These are phyloP conservation scores for Phaethornis superciliosus DNA, from an alignment of 2,113 vertebrate species.

Conservation along the genomic window DNA sequence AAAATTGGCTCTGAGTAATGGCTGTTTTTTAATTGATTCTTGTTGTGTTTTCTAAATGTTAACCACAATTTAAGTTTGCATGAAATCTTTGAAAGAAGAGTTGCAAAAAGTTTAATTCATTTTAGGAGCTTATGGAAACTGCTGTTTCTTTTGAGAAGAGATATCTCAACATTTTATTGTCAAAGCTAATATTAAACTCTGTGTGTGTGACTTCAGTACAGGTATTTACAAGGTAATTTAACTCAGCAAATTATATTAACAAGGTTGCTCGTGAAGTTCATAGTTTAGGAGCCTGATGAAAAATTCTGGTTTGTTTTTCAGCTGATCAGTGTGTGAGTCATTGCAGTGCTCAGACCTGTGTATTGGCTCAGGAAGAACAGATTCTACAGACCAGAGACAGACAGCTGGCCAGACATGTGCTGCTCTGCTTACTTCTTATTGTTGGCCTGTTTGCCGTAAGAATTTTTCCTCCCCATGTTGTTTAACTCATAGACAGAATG, in stretches of 20 bases:
- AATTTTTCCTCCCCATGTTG: constrained; percentile 42
- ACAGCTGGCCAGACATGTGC: constrained; percentile 87
- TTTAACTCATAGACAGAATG: constrained; percentile 12
- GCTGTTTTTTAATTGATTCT: not conserved
- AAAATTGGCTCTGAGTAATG: not conserved
- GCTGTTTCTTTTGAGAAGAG: not conserved
- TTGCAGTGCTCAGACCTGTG: constrained; percentile 85
- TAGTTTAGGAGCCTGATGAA: constrained; percentile 52
- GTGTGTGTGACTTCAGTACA: not conserved
- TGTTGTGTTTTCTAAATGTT: not conserved
- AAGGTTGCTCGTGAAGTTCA: not conserved
- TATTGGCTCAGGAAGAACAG: constrained; percentile 85
- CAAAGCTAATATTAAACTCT: not conserved
- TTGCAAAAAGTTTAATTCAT: not conserved
- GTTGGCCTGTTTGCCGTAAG: constrained; percentile 92
- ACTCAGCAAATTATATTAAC: not conserved
- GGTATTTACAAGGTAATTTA: not conserved
- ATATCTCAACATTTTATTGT: not conserved
- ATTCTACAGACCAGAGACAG: constrained; percentile 81
- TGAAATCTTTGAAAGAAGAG: not conserved
- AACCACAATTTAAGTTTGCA: not conserved
- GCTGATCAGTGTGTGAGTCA: constrained; percentile 81
- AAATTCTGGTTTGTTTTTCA: constrained; percentile 64
- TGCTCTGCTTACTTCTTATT: constrained; percentile 90
- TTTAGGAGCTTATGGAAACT: not conserved